phyloP scores from a whole-genome alignment of 1,140 invertebrate species.

The Drosophila neocordata region DNA sequence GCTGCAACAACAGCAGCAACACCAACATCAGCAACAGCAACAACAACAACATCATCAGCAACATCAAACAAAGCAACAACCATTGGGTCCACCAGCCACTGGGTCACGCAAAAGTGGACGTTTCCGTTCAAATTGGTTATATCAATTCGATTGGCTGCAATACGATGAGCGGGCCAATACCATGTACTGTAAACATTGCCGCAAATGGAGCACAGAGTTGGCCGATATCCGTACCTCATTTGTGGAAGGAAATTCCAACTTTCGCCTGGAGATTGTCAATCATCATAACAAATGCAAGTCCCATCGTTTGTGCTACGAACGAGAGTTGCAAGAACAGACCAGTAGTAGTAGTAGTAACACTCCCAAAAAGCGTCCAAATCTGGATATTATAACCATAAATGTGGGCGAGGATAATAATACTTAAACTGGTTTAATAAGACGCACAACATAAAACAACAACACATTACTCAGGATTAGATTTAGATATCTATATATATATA shows the following conservation, averaged over 20 bases:
- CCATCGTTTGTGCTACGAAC: constrained; percentile 86
- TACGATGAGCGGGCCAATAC: constrained; percentile 87
- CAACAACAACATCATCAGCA: constrained; percentile 33
- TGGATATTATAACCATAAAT: constrained; percentile 78
- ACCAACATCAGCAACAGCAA: constrained; percentile 46
- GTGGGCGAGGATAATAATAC: constrained; percentile 70
- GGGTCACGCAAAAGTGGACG: constrained; percentile 85
- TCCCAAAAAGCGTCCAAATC: constrained; percentile 31
- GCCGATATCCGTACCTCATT: constrained; percentile 89
- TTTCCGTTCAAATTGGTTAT: constrained; percentile 87
- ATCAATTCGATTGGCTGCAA: constrained; percentile 87
- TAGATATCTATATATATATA: constrained; percentile 37
- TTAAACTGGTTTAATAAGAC: constrained; percentile 3
- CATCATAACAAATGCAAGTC: constrained; percentile 90
- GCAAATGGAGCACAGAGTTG: constrained; percentile 88
- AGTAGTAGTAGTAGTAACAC: constrained; percentile 24
- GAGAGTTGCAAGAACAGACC: constrained; percentile 83
- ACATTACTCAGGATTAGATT: constrained; percentile 67
- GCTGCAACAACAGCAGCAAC: constrained; percentile 42
- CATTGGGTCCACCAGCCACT: background rate
- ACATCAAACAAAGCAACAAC: constrained; percentile 18
- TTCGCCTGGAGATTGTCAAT: constrained; percentile 89
- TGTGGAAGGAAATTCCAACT: constrained; percentile 89
- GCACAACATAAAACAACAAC: constrained; percentile 16
- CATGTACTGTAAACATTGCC: constrained; percentile 89